Conservation (phyloP, 2,888 invertebrate species). For the Clivina fossor region DNA sequence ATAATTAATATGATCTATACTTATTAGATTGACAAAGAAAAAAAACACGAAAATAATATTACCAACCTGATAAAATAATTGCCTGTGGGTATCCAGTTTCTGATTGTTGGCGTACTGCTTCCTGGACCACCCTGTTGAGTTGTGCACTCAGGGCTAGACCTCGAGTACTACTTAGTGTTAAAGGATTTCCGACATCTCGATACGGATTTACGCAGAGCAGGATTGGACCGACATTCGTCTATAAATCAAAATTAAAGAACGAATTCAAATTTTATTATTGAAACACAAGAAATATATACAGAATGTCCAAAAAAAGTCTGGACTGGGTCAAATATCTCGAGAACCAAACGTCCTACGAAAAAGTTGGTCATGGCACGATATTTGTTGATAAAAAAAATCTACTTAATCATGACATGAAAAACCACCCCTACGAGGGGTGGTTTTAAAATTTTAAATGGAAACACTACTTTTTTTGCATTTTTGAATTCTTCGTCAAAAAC, state of each 20-base stretch:
- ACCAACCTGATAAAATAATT: constrained; percentile 81
- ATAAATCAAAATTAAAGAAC: constrained; percentile 47
- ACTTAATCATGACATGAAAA: no score
- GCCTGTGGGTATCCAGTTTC: constrained; percentile 96
- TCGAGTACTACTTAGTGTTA: constrained; percentile 77
- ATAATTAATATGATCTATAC: no score
- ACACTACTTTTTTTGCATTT: no score
- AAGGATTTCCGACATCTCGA: constrained; percentile 81
- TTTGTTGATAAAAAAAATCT: no score
- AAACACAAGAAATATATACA: not conserved
- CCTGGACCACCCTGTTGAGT: constrained; percentile 84
- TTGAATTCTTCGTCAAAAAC: no score
- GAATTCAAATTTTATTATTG: not conserved
- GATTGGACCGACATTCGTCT: constrained; percentile 94
- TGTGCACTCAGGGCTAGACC: constrained; percentile 75
- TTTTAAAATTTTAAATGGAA: no score
- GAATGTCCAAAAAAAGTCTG: no score
- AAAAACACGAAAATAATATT: constrained; percentile 26
- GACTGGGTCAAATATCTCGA: no score
- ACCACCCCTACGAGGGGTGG: no score
- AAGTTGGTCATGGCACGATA: no score
- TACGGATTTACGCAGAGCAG: constrained; percentile 88
- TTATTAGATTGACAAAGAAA: no score
- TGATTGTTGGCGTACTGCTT: constrained; percentile 89
- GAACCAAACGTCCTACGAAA: no score